These are phyloP conservation scores for Turnix velox DNA, from an alignment of 2,113 vertebrate genomes.

Conservation along the genomic window DNA sequence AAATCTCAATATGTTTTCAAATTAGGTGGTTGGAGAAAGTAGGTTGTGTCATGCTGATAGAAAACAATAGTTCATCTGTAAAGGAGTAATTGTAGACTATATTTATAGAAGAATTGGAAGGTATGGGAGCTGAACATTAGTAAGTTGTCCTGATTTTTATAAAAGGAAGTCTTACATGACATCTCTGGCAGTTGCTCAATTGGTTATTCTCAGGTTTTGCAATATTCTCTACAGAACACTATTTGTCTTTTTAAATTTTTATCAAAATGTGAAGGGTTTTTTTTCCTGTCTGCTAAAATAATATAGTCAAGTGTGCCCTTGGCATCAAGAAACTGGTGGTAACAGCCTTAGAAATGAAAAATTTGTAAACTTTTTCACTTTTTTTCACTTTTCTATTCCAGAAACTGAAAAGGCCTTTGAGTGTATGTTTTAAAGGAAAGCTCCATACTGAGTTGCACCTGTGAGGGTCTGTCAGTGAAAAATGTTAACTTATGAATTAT, in stretches of 20 bases:
- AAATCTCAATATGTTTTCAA: not conserved
- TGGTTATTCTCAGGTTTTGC: not conserved
- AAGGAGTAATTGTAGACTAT: not conserved
- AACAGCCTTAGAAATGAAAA: not conserved
- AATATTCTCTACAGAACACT: not conserved
- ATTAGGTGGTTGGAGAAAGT: not conserved
- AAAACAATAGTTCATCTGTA: not conserved
- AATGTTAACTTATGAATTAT: conserved; percentile 49
- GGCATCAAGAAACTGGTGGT: not conserved
- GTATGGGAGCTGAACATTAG: not conserved
- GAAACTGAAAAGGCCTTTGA: not conserved
- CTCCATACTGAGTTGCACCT: not conserved
- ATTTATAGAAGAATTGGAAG: not conserved
- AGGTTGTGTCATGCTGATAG: not conserved
- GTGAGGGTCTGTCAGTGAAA: conserved; percentile 2
- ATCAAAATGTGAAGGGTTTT: not conserved
- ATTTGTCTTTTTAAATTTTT: not conserved
- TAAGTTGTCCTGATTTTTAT: not conserved
- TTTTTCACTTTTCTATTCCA: not conserved
- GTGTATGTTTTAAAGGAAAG: not conserved
- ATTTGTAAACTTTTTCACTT: not conserved
- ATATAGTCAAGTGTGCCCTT: not conserved
- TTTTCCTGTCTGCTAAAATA: not conserved
- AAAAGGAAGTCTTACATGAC: not conserved
- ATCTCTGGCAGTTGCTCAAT: not conserved